Evolutionary conservation across 1,140 invertebrate genomes (phyloP).

Genomic region (Lucilia cuprina): DNA sequence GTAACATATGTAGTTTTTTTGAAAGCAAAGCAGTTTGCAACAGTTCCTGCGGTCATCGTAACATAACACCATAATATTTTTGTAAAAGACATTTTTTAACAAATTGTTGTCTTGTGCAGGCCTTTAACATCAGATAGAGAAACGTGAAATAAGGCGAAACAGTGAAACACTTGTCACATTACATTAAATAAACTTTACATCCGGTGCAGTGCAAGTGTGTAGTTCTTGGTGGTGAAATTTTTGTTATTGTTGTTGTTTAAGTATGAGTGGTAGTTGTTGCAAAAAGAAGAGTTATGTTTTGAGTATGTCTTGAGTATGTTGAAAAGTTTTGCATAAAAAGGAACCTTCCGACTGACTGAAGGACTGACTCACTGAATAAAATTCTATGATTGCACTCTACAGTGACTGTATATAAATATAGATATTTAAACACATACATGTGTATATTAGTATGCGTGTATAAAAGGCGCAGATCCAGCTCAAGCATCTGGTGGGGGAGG

Average conservation of each 20-base stretch:
- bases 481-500: no score
- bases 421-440: no score
- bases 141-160: neutral
- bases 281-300: neutral
- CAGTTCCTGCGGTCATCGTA: no score
- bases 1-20: no score
- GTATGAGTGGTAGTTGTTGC: neutral
- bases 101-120: no score
- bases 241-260: neutral
- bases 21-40: no score
- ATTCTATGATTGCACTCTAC: neutral
- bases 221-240: neutral
- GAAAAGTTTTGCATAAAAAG: slow-evolving; percentile 28
- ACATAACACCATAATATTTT: no score
- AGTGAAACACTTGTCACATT: slow-evolving; percentile 26
- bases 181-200: slow-evolving; percentile 35
- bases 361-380: slow-evolving; percentile 20
- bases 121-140: no score
- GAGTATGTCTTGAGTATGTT: slow-evolving; percentile 23
- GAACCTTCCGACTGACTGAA: neutral
- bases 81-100: no score
- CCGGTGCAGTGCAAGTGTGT: slow-evolving; percentile 11
- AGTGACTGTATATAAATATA: neutral
- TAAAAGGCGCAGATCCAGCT: neutral
- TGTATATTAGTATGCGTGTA: neutral